Conservation (phyloP, 2,797 vertebrate species). For the Helarctos malayanus region DNA sequence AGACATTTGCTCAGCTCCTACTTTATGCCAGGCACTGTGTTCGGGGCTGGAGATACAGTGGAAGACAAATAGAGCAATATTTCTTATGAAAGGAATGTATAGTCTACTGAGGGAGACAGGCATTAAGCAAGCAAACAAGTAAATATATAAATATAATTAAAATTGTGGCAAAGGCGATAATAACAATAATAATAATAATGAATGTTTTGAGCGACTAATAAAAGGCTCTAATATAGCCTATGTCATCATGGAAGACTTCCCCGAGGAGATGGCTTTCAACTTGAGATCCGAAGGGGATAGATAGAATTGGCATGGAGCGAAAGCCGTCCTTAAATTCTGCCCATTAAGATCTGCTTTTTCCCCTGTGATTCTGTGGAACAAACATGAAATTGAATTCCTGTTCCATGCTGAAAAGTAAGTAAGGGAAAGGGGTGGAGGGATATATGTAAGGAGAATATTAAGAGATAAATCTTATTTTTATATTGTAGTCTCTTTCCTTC, state of each 20-base stretch:
- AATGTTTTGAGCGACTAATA: background rate
- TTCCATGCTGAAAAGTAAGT: conserved; percentile 78
- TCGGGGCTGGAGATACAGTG: background rate
- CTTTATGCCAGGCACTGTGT: background rate
- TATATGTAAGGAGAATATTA: conserved; percentile 86
- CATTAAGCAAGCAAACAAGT: background rate
- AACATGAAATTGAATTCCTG: conserved; percentile 87
- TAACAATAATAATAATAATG: background rate
- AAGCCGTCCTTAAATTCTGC: conserved; percentile 44
- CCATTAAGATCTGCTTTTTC: conserved; percentile 60
- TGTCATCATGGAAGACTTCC: conserved; percentile 31
- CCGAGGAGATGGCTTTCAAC: conserved; percentile 49
- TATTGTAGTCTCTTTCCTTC: conserved; percentile 82
- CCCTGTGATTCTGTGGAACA: conserved; percentile 69
- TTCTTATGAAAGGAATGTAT: background rate
- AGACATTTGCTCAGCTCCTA: conserved; percentile 3
- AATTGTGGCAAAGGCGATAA: background rate
- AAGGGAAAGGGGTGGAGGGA: conserved; percentile 77
- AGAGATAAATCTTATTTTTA: conserved; percentile 87
- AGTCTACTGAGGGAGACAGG: background rate
- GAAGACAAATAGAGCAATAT: background rate
- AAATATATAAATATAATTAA: conserved; percentile 36
- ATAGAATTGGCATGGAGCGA: conserved; percentile 69
- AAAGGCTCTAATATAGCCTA: conserved; percentile 15
- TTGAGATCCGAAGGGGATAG: background rate